Evolutionary conservation across 2,113 vertebrate species (phyloP).

Genomic region (human): GRCh38 chr18:5367501-5368000

Average conservation of each 20-base stretch:
- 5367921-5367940: neutral
- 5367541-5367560: neutral
- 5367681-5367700: neutral
- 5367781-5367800: neutral
- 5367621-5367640: neutral
- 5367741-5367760: neutral
- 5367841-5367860: neutral
- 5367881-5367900: neutral
- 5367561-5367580: neutral
- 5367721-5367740: neutral
- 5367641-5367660: neutral
- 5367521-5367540: neutral
- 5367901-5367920: neutral
- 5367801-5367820: neutral
- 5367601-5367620: neutral
- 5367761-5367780: neutral
- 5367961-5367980: accelerated
- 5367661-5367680: neutral
- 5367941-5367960: neutral
- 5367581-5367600: neutral
- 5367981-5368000: neutral
- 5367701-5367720: neutral
- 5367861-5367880: neutral
- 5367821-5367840: neutral
- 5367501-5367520: neutral